Base-by-base conservation (phyloP, 2,888 invertebrate species). In the Polymixis flavicincta region DNA sequence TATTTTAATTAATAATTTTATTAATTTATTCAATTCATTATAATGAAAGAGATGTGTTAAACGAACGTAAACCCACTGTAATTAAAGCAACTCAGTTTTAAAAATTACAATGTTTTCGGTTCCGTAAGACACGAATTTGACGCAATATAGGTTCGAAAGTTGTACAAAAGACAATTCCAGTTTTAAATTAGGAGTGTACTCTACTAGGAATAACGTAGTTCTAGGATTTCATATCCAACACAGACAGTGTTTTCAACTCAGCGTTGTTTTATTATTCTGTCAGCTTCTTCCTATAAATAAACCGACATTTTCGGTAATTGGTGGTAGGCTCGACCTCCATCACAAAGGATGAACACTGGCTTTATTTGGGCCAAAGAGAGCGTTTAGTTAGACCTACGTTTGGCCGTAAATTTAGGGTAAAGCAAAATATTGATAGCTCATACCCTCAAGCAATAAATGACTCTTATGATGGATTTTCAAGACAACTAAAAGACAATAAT, bases 261-360 rank as follows among this genome's bases (percentile, higher is more conserved):
- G 11, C 13, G 28, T 55, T 61, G 48, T 76, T 48, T 22, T 28
- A 71, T 63, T 76, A 71, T 78, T 76, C 25, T 57, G 32, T 32
- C 25, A 3, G 25, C n/a, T 57, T 45, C 42, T 55, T 57, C 78
- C 32, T 71, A 50, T 45, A 71, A 64, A 71, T 57, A 52, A 45
- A 59, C 63, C n/a, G 52, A 45, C 42, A 71, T 71, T 63, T 25
- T 45, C 71, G 22, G 78, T 71, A 78, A 77, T 71, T 71, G 71
- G 76, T n/a, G 19, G 50, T 57, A 45, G 54, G 72, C 63, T 45
- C 45, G 63, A 77, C 71, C 78, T 59, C 57, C 72, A 72, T 71
- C 72, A 77, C 72, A 59, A 59, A 22, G 64, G 65, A 78, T 79
- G 55, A 60, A 79, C 54, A 66, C 60, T 61, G 48, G 42, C 55